Evolutionary conservation across 2,888 invertebrate genomes (phyloP), one percentile per base, ranked within the genome.

Genomic region (Aphrophora alni): DNA sequence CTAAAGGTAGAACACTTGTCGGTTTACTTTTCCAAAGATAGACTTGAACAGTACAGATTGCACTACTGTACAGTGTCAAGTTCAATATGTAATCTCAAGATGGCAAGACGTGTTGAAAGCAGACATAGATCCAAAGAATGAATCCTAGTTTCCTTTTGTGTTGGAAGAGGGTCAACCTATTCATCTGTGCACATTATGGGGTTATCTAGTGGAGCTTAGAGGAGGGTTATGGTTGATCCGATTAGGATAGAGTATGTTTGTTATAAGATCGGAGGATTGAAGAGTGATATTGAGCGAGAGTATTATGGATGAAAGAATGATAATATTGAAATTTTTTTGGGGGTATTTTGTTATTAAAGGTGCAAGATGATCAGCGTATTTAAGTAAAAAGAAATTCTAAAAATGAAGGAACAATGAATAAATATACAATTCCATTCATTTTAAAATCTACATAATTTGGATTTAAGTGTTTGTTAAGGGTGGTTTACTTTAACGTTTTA

Each of bases 101-200:
- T 59, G 59, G 59, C 59, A 59, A 59, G 59, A 59, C 59, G n/a
- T 59, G 59, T 59, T 21, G 59, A 59, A 59, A 59, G 59, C 21
- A 59, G 59, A 59, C 21, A 59, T 21, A 21, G 21, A 33, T 33
- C 3, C 33, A 33, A 33, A 44, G 5, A 33, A 33, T 44, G 44
- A 44, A 44, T 17, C 17, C 12, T 17, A 44, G 44, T 17, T 44
- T 59, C 59, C 59, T 59, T 59, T 59, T 59, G 59, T 59, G 59
- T 59, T 12, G 59, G 59, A 21, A 59, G 59, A 59, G 59, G 59
- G 59, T 59, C 59, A 59, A 59, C 1, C 5, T 59, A 21, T 59
- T 59, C 59, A 59, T 59, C 59, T 59, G 59, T 21, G 21, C 1
- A 21, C 59, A 21, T 21, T 59, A 21, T 59, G 21, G 21, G 17